Evolutionary conservation across 2,113 vertebrate species (phyloP).

Genomic region (Apaloderma vittatum): DNA sequence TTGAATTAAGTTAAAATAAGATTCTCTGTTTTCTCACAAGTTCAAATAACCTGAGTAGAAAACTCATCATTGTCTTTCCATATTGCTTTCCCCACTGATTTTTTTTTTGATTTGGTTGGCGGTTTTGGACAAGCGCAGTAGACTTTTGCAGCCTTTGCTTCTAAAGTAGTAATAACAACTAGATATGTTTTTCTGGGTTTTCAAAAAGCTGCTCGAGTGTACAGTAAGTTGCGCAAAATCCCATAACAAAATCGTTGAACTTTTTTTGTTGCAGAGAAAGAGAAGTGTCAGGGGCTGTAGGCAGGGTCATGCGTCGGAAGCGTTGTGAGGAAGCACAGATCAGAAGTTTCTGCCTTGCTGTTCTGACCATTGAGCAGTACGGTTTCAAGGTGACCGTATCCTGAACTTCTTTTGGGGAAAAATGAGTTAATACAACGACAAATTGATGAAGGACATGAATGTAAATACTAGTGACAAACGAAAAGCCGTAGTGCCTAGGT

Average conservation of each 20-base stretch:
- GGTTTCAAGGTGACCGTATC: not conserved
- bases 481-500: not conserved
- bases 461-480: not conserved
- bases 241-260: not conserved
- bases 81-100: not conserved
- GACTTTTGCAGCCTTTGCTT: not conserved
- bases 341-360: not conserved
- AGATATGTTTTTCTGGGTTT: not conserved
- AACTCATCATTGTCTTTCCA: not conserved
- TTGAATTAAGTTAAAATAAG: not conserved
- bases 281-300: not conserved
- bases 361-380: rapidly evolving
- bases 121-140: not conserved
- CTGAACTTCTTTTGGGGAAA: not conserved
- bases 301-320: rapidly evolving
- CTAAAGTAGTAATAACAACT: not conserved
- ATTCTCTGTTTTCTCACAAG: not conserved
- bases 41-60: not conserved
- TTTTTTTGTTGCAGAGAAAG: too few relatives aligned
- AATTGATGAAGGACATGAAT: not conserved
- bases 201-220: not conserved
- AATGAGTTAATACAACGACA: not conserved
- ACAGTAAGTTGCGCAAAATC: not conserved
- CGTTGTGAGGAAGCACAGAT: rapidly evolving
- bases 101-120: not conserved